Evolutionary conservation across 1,140 invertebrate species (phyloP), one percentile per base, ranked within the genome.

Genomic region (Lerema accius): DNA sequence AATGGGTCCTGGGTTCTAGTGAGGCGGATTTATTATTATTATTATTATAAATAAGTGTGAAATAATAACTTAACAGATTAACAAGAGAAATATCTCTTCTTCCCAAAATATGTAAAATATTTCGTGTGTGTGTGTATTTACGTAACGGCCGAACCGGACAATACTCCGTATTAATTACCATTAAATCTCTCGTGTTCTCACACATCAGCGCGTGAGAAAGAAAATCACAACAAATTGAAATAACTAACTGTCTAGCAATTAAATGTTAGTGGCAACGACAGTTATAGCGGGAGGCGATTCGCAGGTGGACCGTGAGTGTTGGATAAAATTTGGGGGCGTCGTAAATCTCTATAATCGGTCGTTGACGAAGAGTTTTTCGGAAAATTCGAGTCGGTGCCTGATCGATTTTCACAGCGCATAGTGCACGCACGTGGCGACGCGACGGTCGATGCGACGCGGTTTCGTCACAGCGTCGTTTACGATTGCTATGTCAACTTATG

Each of bases 351-450:
- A 61, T 88, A 86, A 90, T 90, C 85, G 86, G 86, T 73, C 84
- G 73, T 74, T 73, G 82, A 71, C 80, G 80, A 59, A 66, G 35
- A 58, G 72, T 73, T 87, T 87, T 86, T 87, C 71, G 74, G 78
- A 76, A 82, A 86, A 86, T 71, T 78, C 66, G 67, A 69, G 45
- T 70, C 71, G 69, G 58, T 76, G 39, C 37, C 53, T 62, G 82
- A 86, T 89, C 74, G 82, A 89, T 89, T 89, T 86, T 75, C 86
- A 88, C 80, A 84, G 83, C 80, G 75, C 77, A 87, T 87, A 86
- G 80, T 76, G 67, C 83, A 89, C 86, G 86, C 86, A 83, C 86
- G 86, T 89, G 86, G 74, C 76, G 26, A 39, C 5, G 2, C 19
- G 5, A 23, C 2, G 32, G 46, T 55, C 65, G 56, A 65, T 67